These are phyloP conservation scores for Exephanes ischioxanthus DNA, from an alignment of 2,888 invertebrate genomes.

Conservation along the genomic window DNA sequence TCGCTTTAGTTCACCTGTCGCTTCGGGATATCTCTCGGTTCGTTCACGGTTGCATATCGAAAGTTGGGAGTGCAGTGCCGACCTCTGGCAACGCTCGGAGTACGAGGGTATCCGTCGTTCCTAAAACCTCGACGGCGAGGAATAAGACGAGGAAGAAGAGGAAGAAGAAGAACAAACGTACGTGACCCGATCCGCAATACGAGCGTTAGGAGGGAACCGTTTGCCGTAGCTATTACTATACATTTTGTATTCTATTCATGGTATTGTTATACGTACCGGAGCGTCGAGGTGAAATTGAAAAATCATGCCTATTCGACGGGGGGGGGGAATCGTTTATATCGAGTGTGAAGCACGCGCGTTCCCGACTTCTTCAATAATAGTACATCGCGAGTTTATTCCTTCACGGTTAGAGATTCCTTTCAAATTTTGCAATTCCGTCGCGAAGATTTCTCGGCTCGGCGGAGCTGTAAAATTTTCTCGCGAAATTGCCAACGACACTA, in stretches of 20 bases:
- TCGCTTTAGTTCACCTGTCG: slow-evolving; percentile 55
- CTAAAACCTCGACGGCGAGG: background rate
- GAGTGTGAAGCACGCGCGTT: slow-evolving; percentile 7
- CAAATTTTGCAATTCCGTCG: slow-evolving; percentile 46
- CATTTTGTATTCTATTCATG: background rate
- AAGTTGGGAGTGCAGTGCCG: slow-evolving; percentile 20
- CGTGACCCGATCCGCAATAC: slow-evolving; percentile 22
- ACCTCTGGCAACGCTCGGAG: background rate
- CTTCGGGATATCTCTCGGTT: slow-evolving; percentile 35
- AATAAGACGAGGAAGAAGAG: slow-evolving; percentile 7
- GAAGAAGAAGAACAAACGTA: slow-evolving; percentile 41
- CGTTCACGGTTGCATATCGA: slow-evolving; percentile 11
- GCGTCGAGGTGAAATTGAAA: slow-evolving; percentile 10
- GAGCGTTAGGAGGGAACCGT: slow-evolving; percentile 21
- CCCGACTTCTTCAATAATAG: background rate
- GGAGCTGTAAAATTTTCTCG: background rate
- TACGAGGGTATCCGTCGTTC: background rate
- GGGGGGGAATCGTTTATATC: slow-evolving; percentile 27
- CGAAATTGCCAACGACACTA: background rate
- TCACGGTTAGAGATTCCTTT: slow-evolving; percentile 7
- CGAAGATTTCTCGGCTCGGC: slow-evolving; percentile 30
- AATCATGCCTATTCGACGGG: slow-evolving; percentile 29
- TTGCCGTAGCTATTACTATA: background rate
- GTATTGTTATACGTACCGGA: background rate
- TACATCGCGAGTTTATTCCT: slow-evolving; percentile 21